Conservation (phyloP, 2,797 vertebrate species). For the Scyliorhinus canicula region DNA sequence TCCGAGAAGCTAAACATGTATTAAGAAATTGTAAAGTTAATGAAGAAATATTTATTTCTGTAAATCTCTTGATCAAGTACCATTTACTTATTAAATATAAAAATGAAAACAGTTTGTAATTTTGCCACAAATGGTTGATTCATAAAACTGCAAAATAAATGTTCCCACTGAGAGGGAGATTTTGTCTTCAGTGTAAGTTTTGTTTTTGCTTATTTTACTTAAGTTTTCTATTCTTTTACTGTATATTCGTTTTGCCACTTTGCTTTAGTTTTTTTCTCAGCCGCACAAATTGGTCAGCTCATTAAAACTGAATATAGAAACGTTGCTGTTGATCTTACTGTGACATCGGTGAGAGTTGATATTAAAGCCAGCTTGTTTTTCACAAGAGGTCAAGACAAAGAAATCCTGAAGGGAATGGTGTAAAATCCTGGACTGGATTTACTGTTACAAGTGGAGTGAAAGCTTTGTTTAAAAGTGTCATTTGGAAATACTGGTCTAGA, state of each 20-base stretch:
- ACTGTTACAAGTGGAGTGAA: too few species aligned
- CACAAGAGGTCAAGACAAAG: too few species aligned
- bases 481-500: too few species aligned
- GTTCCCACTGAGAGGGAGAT: background rate
- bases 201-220: background rate
- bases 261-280: background rate
- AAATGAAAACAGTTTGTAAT: background rate
- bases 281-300: background rate
- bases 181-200: background rate
- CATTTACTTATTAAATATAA: background rate
- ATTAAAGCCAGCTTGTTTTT: background rate
- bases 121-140: background rate
- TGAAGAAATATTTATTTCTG: background rate
- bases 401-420: too few species aligned
- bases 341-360: background rate
- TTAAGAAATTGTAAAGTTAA: background rate
- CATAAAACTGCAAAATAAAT: background rate
- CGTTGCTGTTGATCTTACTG: background rate
- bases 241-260: background rate
- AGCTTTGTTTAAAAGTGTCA: too few species aligned
- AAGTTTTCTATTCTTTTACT: background rate
- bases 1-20: background rate
- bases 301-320: background rate
- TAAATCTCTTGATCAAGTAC: background rate
- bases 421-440: too few species aligned